Conservation (phyloP, 2,797 vertebrate species). For the Muscicapa striata region DNA sequence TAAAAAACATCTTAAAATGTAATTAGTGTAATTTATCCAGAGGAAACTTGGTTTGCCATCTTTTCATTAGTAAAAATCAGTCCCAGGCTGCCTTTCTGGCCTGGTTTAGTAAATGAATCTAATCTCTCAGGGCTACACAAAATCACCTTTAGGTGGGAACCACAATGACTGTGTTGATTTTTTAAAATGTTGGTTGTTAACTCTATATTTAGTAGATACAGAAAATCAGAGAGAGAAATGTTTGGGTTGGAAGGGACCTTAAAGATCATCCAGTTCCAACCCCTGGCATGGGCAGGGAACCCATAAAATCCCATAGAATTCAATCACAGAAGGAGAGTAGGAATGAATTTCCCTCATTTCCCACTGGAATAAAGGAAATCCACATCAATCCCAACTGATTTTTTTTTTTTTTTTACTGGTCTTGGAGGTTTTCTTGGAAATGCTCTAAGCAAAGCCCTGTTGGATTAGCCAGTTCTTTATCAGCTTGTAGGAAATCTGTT, state of each 20-base stretch:
- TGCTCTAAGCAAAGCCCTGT: neutral
- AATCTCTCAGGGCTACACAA: neutral
- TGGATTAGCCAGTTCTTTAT: neutral
- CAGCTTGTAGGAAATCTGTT: neutral
- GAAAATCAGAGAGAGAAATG: neutral
- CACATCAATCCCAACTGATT: neutral
- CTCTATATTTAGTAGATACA: neutral
- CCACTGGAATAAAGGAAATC: neutral
- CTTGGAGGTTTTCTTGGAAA: neutral
- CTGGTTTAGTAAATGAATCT: neutral
- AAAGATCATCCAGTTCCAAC: neutral
- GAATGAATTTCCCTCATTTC: neutral
- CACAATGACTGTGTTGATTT: neutral
- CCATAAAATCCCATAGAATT: neutral
- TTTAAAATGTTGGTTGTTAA: neutral
- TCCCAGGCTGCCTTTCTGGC: neutral
- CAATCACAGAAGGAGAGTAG: neutral
- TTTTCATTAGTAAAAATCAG: neutral
- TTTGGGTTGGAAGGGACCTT: neutral
- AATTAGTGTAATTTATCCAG: neutral
- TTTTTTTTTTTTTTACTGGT: neutral
- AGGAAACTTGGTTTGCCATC: neutral
- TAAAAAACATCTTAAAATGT: neutral
- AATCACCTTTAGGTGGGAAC: neutral
- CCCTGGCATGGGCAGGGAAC: neutral